phyloP scores from a whole-genome alignment of 1,140 invertebrate species.

The Orius insidiosus region DNA sequence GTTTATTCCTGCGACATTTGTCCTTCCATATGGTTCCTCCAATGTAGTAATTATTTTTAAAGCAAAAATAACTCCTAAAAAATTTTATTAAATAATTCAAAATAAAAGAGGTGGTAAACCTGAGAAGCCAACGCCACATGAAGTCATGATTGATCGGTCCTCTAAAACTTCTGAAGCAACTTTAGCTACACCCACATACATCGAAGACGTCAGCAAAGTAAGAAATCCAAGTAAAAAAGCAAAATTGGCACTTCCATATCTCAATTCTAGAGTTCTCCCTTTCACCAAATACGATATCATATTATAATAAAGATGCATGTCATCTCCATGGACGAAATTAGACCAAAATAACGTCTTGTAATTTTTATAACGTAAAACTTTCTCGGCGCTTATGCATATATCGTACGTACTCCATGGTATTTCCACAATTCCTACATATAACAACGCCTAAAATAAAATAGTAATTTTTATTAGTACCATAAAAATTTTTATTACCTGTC shows the following conservation, averaged over 20 bases:
- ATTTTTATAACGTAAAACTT: slow-evolving; percentile 33
- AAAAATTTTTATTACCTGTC: slow-evolving; percentile 25
- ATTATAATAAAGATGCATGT: slow-evolving; percentile 59
- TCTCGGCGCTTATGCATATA: slow-evolving; percentile 39
- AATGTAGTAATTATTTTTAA: slow-evolving; percentile 43
- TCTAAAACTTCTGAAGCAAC: slow-evolving; percentile 21
- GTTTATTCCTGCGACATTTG: slow-evolving; percentile 32
- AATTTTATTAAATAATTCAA: neutral
- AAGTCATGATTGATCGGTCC: slow-evolving; percentile 26
- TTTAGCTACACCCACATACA: slow-evolving; percentile 32
- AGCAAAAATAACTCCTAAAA: slow-evolving; percentile 38
- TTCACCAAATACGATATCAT: slow-evolving; percentile 53
- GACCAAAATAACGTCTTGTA: slow-evolving; percentile 40
- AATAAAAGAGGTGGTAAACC: too few species aligned
- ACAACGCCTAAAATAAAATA: slow-evolving; percentile 26
- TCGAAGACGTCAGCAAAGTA: slow-evolving; percentile 32
- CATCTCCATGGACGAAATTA: slow-evolving; percentile 46
- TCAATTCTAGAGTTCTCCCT: slow-evolving; percentile 37
- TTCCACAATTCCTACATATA: slow-evolving; percentile 31
- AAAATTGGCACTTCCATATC: slow-evolving; percentile 39
- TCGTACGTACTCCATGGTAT: slow-evolving; percentile 36
- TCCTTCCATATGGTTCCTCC: slow-evolving; percentile 27
- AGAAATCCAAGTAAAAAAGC: slow-evolving; percentile 34
- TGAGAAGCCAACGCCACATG: slow-evolving; percentile 53
- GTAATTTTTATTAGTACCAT: neutral